Base-by-base conservation (phyloP, 2,888 invertebrate species). In the Melanchra persicariae region DNA sequence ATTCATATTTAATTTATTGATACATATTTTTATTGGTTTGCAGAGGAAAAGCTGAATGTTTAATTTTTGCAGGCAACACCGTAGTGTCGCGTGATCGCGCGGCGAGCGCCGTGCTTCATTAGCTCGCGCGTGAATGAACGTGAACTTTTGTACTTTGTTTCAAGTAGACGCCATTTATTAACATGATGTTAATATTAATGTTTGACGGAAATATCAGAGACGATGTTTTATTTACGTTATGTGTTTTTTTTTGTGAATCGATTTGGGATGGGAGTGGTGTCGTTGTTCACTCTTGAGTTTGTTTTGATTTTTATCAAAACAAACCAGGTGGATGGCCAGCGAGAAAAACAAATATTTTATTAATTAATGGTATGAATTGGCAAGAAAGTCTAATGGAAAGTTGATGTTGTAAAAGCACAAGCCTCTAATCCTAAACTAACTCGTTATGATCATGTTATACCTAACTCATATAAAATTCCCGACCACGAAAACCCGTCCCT, bases 1-100 rank as follows among this genome's bases (percentile, higher is more conserved):
- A 74, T 81, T 74, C 54, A 67, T 70, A 61, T 75, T 72, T 57
- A 68, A 74, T 57, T 75, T 75, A 66, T 67, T 70, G 55, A 61
- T 63, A 70, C 52, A 62, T 66, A 43, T 70, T 70, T 67, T 63
- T 58, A 49, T 54, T 51, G 52, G 34, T 26, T 68, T 30, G 22
- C 59, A 64, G 63, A 65, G 59, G 45, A 61, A 55, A 59, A 26
- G 19, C 12, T 63, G 62, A 24, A 45, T 67, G 62, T 71, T 61
- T 55, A n/a, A 54, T 78, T 63, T 52, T 52, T 59, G 12, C n/a
- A 9, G 49, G 51, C n/a, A 43, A 3, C 49, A 10, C 40, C 15
- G 40, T 49, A 47, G 37, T 24, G 34, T 26, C 61, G 62, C 55
- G 49, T 79, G 49, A 68, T 68, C 67, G 68, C 61, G 62, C n/a